These are phyloP conservation scores for Arctia plantaginis DNA, from an alignment of 2,888 invertebrate species.

Conservation along the genomic window DNA sequence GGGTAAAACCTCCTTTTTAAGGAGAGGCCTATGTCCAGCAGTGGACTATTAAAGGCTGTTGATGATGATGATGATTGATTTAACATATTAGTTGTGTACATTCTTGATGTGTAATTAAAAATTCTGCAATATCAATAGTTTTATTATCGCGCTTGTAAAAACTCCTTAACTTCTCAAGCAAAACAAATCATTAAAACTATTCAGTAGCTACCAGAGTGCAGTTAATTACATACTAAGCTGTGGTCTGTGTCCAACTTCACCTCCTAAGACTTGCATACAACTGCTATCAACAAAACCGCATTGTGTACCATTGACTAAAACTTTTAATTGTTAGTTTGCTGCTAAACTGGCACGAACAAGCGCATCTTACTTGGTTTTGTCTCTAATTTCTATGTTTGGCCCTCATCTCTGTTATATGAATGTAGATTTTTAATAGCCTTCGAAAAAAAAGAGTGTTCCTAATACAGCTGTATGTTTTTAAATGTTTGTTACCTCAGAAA, in stretches of 20 bases:
- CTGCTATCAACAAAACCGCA: constrained; percentile 1
- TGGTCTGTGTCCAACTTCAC: not conserved
- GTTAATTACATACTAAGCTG: constrained; percentile 1
- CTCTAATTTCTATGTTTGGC: not conserved
- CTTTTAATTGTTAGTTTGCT: constrained; percentile 8
- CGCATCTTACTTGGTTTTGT: not conserved
- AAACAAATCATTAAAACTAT: not conserved
- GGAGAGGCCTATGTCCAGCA: too few relatives aligned
- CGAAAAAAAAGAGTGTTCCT: too few relatives aligned
- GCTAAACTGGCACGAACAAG: not conserved
- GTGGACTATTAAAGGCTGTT: too few relatives aligned
- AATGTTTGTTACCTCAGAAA: too few relatives aligned
- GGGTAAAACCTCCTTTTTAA: too few relatives aligned
- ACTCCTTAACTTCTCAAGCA: not conserved
- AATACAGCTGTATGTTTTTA: too few relatives aligned
- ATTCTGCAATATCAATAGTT: too few relatives aligned
- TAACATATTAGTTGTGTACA: too few relatives aligned
- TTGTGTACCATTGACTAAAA: not conserved
- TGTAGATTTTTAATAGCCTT: not conserved
- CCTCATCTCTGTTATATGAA: not conserved
- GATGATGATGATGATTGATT: too few relatives aligned
- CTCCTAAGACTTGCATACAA: not conserved
- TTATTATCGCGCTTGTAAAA: too few relatives aligned
- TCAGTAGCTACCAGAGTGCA: not conserved
- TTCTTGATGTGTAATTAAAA: too few relatives aligned